These are phyloP conservation scores for Myathropa florea DNA, from an alignment of 2,888 invertebrate genomes.

Conservation along the genomic window DNA sequence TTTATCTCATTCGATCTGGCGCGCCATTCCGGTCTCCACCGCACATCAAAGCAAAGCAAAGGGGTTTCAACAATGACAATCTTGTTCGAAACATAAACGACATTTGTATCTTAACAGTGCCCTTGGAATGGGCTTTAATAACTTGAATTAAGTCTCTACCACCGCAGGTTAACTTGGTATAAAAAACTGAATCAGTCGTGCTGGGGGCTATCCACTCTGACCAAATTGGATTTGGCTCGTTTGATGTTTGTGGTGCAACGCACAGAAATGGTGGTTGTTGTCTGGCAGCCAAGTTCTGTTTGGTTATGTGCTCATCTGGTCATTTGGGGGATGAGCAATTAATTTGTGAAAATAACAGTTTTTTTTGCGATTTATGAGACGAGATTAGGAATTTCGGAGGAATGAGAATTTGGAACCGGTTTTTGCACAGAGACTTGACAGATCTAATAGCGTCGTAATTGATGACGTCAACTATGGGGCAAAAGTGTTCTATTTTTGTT, in stretches of 20 bases:
- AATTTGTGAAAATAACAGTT: neutral
- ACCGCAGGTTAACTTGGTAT: neutral
- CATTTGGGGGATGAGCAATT: neutral
- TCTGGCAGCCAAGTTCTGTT: neutral
- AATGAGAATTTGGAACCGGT: neutral
- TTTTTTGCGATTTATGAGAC: neutral
- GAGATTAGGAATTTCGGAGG: neutral
- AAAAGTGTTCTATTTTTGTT: neutral
- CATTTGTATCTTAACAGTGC: neutral
- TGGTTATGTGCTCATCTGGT: no score
- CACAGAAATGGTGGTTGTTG: neutral
- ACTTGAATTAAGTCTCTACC: neutral
- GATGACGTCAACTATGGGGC: neutral
- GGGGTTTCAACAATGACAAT: neutral
- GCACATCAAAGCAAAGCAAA: neutral
- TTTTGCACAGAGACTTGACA: no score
- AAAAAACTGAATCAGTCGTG: neutral
- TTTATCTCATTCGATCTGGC: neutral
- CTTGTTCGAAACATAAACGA: no score
- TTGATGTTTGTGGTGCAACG: neutral
- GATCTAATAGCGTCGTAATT: no score
- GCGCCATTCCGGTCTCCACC: neutral
- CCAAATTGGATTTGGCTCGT: neutral
- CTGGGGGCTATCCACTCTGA: neutral
- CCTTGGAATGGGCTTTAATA: neutral